phyloP scores from a whole-genome alignment of 2,888 invertebrate species.

The Heliothis peltigera region DNA sequence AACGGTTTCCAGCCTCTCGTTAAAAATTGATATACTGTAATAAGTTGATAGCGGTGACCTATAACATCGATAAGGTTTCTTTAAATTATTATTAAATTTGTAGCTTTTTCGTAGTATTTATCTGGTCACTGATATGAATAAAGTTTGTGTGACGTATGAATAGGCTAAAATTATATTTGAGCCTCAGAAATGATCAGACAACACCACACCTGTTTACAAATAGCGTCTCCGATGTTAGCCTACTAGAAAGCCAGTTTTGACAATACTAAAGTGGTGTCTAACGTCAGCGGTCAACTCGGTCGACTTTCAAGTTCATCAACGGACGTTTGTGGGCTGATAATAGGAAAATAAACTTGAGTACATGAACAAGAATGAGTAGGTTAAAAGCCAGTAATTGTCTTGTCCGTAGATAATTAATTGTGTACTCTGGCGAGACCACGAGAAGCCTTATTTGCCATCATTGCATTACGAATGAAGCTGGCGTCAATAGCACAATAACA shows the following conservation, averaged over 20 bases:
- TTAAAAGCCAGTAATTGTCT: conserved; percentile 26
- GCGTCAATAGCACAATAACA: background rate
- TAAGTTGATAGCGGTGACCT: conserved; percentile 7
- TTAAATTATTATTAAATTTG: background rate
- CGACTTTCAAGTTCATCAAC: conserved; percentile 42
- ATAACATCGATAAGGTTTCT: background rate
- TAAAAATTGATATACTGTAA: conserved; percentile 34
- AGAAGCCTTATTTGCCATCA: background rate
- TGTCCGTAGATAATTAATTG: background rate
- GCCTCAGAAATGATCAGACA: background rate
- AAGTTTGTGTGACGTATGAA: background rate
- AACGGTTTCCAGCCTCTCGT: conserved; percentile 36
- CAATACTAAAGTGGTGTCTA: conserved; percentile 31
- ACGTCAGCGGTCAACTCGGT: conserved; percentile 41
- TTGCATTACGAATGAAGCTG: background rate
- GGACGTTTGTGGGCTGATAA: conserved; percentile 22
- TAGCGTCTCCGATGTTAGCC: conserved; percentile 4
- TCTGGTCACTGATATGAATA: background rate
- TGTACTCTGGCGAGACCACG: background rate
- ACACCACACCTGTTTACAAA: conserved; percentile 9
- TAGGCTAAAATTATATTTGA: background rate
- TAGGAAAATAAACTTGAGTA: conserved; percentile 13
- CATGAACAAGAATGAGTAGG: conserved; percentile 11
- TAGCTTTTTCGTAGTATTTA: background rate
- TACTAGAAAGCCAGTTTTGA: conserved; percentile 4